Evolutionary conservation across 2,888 invertebrate species (phyloP).

Genomic region (Anorthoa munda): DNA sequence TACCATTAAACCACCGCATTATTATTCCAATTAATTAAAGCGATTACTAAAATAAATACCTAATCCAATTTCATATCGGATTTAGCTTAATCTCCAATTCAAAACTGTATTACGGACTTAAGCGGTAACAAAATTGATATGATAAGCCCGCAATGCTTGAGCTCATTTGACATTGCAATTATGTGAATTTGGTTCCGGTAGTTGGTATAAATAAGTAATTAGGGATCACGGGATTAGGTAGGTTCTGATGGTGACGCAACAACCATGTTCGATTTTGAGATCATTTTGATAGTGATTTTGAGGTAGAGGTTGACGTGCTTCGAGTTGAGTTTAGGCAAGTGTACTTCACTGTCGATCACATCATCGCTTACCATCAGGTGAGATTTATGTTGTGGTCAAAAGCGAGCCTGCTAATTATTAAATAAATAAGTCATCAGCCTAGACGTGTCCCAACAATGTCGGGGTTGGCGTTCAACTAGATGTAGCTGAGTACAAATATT

Average conservation of each 20-base stretch:
- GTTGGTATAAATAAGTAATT: slow-evolving; percentile 37
- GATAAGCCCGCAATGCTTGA: slow-evolving; percentile 32
- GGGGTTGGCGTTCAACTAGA: too few species aligned
- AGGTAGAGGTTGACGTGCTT: not conserved
- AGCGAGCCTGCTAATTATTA: too few species aligned
- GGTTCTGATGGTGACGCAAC: not conserved
- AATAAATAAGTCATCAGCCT: too few species aligned
- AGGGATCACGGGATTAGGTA: not conserved
- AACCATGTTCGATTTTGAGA: not conserved
- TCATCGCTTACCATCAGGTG: too few species aligned
- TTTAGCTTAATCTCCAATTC: slow-evolving; percentile 56
- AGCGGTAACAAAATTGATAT: slow-evolving; percentile 42
- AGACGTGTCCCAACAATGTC: too few species aligned
- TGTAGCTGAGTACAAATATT: too few species aligned
- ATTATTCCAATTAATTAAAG: slow-evolving; percentile 37
- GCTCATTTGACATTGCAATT: slow-evolving; percentile 38
- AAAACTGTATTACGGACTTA: slow-evolving; percentile 45
- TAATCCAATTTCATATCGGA: slow-evolving; percentile 34
- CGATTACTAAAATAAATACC: slow-evolving; percentile 51
- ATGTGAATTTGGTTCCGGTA: slow-evolving; percentile 32
- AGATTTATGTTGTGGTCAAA: too few species aligned
- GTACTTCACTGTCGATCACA: too few species aligned
- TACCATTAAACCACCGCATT: slow-evolving; percentile 13
- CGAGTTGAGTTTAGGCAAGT: too few species aligned
- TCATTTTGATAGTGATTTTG: not conserved